Percentiles rank a stretch among this genome's conserved stretches.
Evolutionary conservation across 1,140 invertebrate species (phyloP).

Genomic region (Drosophila bipectinata): DNA sequence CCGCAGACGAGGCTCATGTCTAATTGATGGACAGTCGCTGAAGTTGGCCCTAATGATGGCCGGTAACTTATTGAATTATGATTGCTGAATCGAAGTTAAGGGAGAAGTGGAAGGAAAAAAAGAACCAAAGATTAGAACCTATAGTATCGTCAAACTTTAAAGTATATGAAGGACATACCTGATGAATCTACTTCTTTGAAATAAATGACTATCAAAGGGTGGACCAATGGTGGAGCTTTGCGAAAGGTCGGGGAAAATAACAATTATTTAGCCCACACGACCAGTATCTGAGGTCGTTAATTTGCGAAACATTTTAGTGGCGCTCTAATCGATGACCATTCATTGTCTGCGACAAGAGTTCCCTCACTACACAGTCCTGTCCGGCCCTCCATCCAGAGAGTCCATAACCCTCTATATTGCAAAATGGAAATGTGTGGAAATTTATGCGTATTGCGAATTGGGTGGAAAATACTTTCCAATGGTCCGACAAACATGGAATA

Average conservation of each 20-base stretch:
- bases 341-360: conserved; percentile 31
- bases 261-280: conserved; percentile 51
- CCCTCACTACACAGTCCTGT: not conserved
- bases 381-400: not conserved
- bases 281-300: conserved; percentile 55
- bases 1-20: conserved; percentile 25
- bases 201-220: not conserved
- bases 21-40: conserved; percentile 59
- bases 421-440: conserved; percentile 38
- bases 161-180: too few relatives aligned
- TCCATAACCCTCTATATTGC: conserved; percentile 26
- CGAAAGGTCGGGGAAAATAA: not conserved
- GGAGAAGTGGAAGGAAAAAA: not conserved
- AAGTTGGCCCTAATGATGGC: conserved; percentile 45
- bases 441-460: conserved; percentile 54
- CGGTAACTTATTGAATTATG: conserved; percentile 36
- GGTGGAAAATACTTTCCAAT: conserved; percentile 50
- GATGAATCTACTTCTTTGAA: not conserved
- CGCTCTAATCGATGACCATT: conserved; percentile 54
- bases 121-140: too few relatives aligned
- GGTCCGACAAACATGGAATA: conserved; percentile 44
- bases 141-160: too few relatives aligned
- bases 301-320: conserved; percentile 65
- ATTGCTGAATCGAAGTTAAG: not conserved
- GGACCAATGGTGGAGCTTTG: not conserved